phyloP scores from a whole-genome alignment of 2,113 vertebrate genomes.

The Thalassarche chlororhynchos region DNA sequence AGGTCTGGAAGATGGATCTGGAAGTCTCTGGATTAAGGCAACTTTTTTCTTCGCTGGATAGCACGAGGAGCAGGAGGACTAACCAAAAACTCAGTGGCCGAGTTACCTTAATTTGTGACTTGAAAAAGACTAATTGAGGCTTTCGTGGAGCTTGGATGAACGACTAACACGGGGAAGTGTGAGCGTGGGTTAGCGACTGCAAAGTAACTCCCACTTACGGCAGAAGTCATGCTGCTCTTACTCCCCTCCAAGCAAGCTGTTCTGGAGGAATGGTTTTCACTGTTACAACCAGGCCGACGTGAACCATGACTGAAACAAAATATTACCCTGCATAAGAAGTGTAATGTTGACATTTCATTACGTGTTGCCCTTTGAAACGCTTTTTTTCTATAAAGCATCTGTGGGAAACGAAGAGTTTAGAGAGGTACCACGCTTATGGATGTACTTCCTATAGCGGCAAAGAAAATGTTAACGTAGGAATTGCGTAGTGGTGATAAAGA shows the following conservation, averaged over 20 bases:
- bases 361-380: neutral
- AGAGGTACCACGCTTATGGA: rapidly evolving
- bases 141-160: neutral
- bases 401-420: neutral
- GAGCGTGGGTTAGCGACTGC: neutral
- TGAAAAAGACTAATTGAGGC: neutral
- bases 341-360: neutral
- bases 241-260: neutral
- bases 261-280: neutral
- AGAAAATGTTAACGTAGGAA: neutral
- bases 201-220: rapidly evolving
- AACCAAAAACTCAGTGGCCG: neutral
- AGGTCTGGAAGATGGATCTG: neutral
- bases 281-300: neutral
- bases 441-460: neutral
- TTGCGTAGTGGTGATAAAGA: neutral
- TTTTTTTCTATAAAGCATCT: rapidly evolving
- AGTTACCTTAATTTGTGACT: neutral
- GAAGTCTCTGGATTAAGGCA: neutral
- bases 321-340: rapidly evolving
- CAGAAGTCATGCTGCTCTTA: rapidly evolving
- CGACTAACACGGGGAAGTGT: neutral
- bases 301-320: neutral
- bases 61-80: neutral
- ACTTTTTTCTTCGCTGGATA: neutral